These are phyloP conservation scores for Rhamphomyia laevipes DNA, from an alignment of 2,888 invertebrate species.

Conservation along the genomic window DNA sequence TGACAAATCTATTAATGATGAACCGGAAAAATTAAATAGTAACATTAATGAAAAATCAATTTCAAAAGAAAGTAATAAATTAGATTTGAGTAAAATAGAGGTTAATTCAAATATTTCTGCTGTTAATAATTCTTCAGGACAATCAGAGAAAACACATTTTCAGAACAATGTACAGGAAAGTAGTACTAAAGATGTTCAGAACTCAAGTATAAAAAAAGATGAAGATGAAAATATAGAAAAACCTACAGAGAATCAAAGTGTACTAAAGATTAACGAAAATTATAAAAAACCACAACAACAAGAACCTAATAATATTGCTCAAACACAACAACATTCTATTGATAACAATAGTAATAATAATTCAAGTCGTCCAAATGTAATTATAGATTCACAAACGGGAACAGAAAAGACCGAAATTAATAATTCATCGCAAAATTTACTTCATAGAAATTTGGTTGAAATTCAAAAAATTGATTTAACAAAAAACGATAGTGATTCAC, in stretches of 20 bases:
- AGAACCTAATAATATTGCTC: not conserved
- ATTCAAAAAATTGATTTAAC: constrained; percentile 2
- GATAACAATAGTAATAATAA: no score
- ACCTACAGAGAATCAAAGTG: constrained; percentile 2
- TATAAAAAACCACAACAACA: constrained; percentile 6
- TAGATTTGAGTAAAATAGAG: not conserved
- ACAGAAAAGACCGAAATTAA: not conserved
- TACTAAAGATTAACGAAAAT: constrained; percentile 15
- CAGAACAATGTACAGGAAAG: not conserved
- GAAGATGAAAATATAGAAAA: constrained; percentile 2
- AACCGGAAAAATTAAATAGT: not conserved
- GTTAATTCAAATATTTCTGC: not conserved
- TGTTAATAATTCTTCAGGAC: no score
- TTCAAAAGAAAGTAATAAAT: not conserved
- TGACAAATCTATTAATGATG: not conserved
- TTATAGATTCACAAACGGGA: constrained; percentile 12
- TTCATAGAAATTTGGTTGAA: not conserved
- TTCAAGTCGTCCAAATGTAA: constrained; percentile 14
- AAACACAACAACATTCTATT: not conserved
- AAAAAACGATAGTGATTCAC: not conserved
- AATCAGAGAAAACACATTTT: no score
- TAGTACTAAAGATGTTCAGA: constrained; percentile 7
- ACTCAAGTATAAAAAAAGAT: constrained; percentile 5
- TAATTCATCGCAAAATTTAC: not conserved
- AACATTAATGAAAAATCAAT: not conserved